Conservation (phyloP, 2,797 vertebrate species). For the Zalophus californianus region DNA sequence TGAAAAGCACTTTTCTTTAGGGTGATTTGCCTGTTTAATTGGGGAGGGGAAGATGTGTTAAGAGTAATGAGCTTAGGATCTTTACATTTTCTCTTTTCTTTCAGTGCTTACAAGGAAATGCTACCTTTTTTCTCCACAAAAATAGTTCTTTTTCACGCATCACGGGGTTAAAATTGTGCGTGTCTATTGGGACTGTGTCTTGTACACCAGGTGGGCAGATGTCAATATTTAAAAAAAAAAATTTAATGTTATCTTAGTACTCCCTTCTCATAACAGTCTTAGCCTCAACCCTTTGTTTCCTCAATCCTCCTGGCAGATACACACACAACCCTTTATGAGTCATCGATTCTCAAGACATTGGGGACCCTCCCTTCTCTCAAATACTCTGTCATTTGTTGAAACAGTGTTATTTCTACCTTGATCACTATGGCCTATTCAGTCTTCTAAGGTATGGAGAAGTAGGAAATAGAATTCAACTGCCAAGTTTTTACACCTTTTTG, state of each 20-base stretch:
- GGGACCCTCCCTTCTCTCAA: background rate
- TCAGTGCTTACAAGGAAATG: constrained; percentile 8
- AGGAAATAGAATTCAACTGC: background rate
- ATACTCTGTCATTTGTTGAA: background rate
- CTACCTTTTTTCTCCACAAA: background rate
- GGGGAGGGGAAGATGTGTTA: constrained; percentile 77
- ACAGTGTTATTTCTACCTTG: background rate
- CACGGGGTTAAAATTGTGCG: constrained; percentile 35
- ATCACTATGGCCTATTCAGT: background rate
- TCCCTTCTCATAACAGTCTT: background rate
- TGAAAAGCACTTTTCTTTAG: background rate
- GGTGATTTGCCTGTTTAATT: background rate
- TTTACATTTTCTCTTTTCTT: constrained; percentile 45
- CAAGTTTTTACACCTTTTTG: background rate
- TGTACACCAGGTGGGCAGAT: constrained; percentile 51
- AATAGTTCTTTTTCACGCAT: background rate
- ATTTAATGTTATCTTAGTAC: background rate
- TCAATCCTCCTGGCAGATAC: background rate
- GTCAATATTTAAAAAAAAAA: background rate
- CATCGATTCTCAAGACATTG: background rate
- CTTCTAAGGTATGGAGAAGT: background rate
- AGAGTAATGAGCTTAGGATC: background rate
- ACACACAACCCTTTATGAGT: background rate
- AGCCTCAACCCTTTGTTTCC: background rate
- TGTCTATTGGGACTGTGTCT: background rate